Evolutionary conservation across 2,888 invertebrate genomes (phyloP), one percentile per base, ranked within the genome.

Genomic region (Frankliniella intonsa): DNA sequence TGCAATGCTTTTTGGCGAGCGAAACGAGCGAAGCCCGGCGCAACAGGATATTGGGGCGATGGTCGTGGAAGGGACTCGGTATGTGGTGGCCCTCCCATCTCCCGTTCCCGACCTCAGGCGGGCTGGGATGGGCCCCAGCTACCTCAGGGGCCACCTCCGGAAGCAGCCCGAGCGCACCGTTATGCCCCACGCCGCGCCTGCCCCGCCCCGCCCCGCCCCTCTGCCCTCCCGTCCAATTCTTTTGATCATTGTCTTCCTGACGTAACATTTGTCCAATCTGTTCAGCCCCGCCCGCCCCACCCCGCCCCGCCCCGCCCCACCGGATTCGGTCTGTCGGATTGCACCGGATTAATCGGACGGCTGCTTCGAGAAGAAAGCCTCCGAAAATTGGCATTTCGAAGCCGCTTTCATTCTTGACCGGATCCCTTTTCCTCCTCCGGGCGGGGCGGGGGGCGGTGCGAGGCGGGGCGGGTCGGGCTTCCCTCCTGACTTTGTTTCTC

Each of bases 351-450:
- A 76, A 76, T 76, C 69, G 69, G 69, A 76, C 69, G 69, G 62
- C 62, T 62, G 62, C 19, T 62, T 17, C 17, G 55, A 62, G 62
- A 62, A 17, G 62, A 76, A 76, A 76, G 69, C 69, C 69, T 76
- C 69, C 69, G 69, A 76, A 76, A 76, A 76, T 76, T 76, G 69
- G 69, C 69, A 76, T 76, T 76, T 76, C 69, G 69, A 22, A 25
- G 69, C 69, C 62, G 62, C 62, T 62, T 62, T 62, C 62, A 62
- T 62, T 17, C 62, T n/a, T n/a, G 62, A 11, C 62, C 62, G 55
- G 38, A 38, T 38, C 38, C 38, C 38, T 38, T 2, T 38, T 38
- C 38, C 38, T 38, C 38, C 38, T 38, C 38, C 38, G 38, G 38
- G 38, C 38, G 38, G 38, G 38, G 38, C 38, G 38, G 38, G 38